Evolutionary conservation across 2,797 vertebrate genomes (phyloP).

Genomic region (Dicrostonyx torquatus): DNA sequence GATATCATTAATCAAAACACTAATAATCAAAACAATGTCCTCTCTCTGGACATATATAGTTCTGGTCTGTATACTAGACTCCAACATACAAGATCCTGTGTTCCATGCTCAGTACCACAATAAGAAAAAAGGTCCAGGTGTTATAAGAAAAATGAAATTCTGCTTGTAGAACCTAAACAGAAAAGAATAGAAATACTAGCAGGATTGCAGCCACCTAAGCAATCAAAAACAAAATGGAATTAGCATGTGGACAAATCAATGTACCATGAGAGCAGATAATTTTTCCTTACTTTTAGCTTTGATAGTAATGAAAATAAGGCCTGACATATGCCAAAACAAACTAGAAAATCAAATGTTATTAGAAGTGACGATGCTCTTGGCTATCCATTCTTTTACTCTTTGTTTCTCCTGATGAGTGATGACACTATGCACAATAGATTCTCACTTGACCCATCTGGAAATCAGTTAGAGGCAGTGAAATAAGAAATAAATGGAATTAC

Average conservation of each 20-base stretch:
- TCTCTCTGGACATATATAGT: background rate
- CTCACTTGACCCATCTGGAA: background rate
- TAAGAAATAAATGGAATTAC: slow-evolving; percentile 36
- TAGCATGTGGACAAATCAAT: slow-evolving; percentile 11
- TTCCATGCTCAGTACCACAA: background rate
- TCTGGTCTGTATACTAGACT: background rate
- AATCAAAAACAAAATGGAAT: slow-evolving; percentile 39
- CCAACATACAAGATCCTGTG: background rate
- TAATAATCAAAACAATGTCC: background rate
- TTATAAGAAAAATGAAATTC: background rate
- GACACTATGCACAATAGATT: background rate
- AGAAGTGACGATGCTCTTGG: slow-evolving; percentile 42
- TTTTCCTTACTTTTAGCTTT: slow-evolving; percentile 13
- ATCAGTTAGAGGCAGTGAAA: background rate
- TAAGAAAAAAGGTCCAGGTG: background rate
- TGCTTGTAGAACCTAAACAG: slow-evolving; percentile 29
- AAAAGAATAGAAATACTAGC: slow-evolving; percentile 25
- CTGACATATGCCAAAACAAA: background rate
- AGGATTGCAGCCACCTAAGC: slow-evolving; percentile 1
- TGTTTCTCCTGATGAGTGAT: slow-evolving; percentile 59
- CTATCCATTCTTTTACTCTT: background rate
- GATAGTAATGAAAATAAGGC: slow-evolving; percentile 41
- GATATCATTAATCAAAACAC: background rate
- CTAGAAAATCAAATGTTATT: slow-evolving; percentile 36
- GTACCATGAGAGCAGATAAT: background rate